Conservation (phyloP, 2,113 vertebrate species). For the Pardalotus punctatus region DNA sequence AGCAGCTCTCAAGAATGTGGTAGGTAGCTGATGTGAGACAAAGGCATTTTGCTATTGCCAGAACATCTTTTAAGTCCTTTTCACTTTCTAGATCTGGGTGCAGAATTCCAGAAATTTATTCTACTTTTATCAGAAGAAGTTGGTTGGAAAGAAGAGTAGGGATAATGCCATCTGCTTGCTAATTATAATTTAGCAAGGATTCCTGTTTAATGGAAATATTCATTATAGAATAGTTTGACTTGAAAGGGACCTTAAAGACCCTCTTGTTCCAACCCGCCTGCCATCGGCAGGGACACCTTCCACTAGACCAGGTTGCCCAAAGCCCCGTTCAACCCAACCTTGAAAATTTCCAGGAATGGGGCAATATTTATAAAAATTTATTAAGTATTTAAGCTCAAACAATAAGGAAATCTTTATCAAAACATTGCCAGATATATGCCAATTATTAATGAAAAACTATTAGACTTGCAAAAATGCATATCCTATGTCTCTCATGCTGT, state of each 20-base stretch:
- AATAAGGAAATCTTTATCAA: neutral
- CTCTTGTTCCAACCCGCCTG: neutral
- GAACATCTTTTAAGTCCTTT: neutral
- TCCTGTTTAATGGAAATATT: neutral
- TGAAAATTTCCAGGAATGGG: neutral
- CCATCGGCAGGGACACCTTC: neutral
- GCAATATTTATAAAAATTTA: neutral
- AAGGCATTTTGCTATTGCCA: neutral
- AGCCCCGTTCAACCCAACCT: neutral
- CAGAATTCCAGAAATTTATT: neutral
- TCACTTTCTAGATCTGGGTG: neutral
- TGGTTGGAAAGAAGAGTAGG: neutral
- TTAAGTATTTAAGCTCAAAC: neutral
- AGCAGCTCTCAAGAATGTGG: neutral
- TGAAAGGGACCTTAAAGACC: neutral
- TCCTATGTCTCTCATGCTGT: neutral
- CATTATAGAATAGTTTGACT: neutral
- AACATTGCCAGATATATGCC: neutral
- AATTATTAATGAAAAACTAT: neutral
- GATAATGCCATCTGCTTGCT: neutral
- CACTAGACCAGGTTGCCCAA: neutral
- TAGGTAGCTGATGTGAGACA: neutral
- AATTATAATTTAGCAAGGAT: neutral
- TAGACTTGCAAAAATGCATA: neutral
- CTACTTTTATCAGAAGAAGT: neutral